These are phyloP conservation scores for Camponotus pennsylvanicus DNA, from an alignment of 1,140 invertebrate species.

Conservation along the genomic window DNA sequence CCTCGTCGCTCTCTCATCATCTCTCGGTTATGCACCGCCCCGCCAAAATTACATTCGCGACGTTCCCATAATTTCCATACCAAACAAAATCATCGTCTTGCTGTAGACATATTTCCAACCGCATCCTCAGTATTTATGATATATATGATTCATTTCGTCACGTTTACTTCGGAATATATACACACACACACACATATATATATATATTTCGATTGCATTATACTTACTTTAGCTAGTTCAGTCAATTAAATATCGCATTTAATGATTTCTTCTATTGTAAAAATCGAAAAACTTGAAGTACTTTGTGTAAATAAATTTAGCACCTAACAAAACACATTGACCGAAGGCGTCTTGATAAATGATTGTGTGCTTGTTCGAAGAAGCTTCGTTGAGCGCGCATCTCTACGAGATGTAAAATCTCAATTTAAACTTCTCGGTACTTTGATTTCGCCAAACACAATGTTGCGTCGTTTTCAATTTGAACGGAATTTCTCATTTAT, in stretches of 20 bases:
- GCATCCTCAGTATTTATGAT: background rate
- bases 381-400: background rate
- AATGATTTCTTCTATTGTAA: background rate
- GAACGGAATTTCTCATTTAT: constrained; percentile 38
- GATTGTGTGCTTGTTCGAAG: background rate
- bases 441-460: constrained; percentile 25
- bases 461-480: constrained; percentile 25
- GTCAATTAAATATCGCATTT: constrained; percentile 35
- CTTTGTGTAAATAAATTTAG: background rate
- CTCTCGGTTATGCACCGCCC: background rate
- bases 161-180: background rate
- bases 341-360: background rate
- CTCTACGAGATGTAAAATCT: constrained; percentile 3
- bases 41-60: constrained; percentile 45
- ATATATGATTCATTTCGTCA: background rate
- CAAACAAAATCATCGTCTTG: constrained; percentile 46
- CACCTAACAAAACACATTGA: background rate
- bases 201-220: background rate
- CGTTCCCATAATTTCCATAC: constrained; percentile 48
- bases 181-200: too few relatives aligned
- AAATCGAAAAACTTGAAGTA: background rate
- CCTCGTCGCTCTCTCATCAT: constrained; percentile 28
- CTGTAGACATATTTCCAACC: constrained; percentile 24
- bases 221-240: background rate
- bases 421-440: constrained; percentile 42